Percentiles rank a stretch among this genome's conserved stretches.
Conservation (phyloP, 2,888 invertebrate genomes). For the Drosophila mercatorum region DNA sequence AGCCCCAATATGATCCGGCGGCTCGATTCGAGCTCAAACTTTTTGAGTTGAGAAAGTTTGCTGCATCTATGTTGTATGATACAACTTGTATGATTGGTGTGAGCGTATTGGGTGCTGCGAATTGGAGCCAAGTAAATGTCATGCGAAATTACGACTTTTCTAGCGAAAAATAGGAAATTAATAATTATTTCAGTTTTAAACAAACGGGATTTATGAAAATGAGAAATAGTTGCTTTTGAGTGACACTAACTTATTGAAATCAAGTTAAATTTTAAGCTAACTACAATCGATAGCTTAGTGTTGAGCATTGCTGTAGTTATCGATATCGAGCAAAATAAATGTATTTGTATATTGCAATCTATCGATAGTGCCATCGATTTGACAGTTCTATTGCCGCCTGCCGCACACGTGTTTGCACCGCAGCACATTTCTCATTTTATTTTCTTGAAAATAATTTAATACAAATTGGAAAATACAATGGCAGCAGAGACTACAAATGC, state of each 20-base stretch:
- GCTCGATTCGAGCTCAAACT: too few relatives aligned
- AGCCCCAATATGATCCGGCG: neutral
- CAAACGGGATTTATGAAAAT: too few relatives aligned
- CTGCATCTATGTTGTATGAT: too few relatives aligned
- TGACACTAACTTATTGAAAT: neutral
- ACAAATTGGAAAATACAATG: conserved; percentile 60
- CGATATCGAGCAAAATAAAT: neutral
- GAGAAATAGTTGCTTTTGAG: too few relatives aligned
- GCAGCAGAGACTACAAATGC: conserved; percentile 65
- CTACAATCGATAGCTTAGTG: neutral
- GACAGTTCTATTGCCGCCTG: conserved; percentile 35
- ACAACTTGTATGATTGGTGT: too few relatives aligned
- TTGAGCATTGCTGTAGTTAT: neutral
- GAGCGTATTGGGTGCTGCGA: neutral
- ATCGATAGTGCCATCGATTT: conserved; percentile 25
- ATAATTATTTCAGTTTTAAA: neutral
- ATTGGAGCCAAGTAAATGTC: conserved; percentile 12
- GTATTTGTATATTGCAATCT: neutral
- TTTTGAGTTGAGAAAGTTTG: too few relatives aligned
- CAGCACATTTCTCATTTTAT: conserved; percentile 50
- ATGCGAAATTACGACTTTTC: conserved; percentile 14
- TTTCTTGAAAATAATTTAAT: conserved; percentile 31
- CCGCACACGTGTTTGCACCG: conserved; percentile 63
- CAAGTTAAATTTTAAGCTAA: neutral
- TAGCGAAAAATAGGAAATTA: neutral